Evolutionary conservation across 2,888 invertebrate species (phyloP), one percentile per base, ranked within the genome.

Genomic region (Halocaridina rubra): DNA sequence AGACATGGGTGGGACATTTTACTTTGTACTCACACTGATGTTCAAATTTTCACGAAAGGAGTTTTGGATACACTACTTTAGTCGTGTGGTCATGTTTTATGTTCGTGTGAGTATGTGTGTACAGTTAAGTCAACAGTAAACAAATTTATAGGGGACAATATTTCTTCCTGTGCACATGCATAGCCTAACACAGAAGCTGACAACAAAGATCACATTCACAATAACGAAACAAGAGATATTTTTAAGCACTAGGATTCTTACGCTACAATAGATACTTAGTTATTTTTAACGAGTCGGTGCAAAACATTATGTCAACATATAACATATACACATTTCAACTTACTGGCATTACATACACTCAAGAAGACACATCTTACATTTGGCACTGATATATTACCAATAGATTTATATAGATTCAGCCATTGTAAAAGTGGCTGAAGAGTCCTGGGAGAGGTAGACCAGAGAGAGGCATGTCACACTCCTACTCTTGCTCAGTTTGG

Each of bases 321-420:
- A 82, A 82, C 82, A 84, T 78, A 77, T 84, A 84, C 82, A 84
- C 82, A 84, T 61, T 78, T 61, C 82, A 71, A 77, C 81, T 71
- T 69, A 82, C 81, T 77, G 77, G 59, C 81, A 77, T 76, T 82
- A 84, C 82, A 84, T 78, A 84, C 82, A 78, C 69, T 84, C 82
- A 84, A 33, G 77, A n/a, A 78, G 57, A 53, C 71, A 82, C 3
- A n/a, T 59, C 71, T 78, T 59, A 72, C 61, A 78, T 64, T 67
- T 71, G 77, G 53, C 32, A 33, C 46, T 71, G 53, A 69, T 71
- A 80, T 59, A 57, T 53, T 76, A 67, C 46, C 30, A 67, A 74
- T 32, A 61, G 74, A 61, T 61, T 30, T 13, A 19, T 74, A 30
- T n/a, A 78, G 78, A 72, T 84, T 78, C 29, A 84, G 78, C 82